These are phyloP conservation scores for Cyphomyrus discorhynchus DNA, from an alignment of 2,113 vertebrate species.

Conservation along the genomic window DNA sequence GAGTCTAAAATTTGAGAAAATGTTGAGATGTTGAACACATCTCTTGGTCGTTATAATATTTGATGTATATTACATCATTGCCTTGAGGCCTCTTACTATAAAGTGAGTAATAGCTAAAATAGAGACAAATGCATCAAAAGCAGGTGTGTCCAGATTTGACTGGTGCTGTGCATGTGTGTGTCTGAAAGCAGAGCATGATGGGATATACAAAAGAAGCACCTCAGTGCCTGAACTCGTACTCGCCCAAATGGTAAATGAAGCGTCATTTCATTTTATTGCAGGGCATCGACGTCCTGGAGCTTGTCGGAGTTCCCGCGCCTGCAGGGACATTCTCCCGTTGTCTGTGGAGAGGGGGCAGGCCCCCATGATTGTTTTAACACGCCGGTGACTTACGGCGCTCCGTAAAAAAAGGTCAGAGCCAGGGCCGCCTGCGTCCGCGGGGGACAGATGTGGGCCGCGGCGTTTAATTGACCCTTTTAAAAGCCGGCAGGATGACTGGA, in stretches of 20 bases:
- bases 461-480: conserved; percentile 22
- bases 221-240: not conserved
- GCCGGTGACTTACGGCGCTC: not conserved
- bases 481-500: not conserved
- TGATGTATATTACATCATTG: not conserved
- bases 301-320: not conserved
- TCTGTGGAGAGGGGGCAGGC: not conserved
- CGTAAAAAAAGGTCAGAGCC: not conserved
- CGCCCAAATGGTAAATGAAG: not conserved
- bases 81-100: not conserved
- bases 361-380: not conserved
- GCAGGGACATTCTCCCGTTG: not conserved
- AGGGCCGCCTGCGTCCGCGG: not conserved
- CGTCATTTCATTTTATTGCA: not conserved
- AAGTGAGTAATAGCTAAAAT: not conserved
- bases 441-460: conserved; percentile 13
- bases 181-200: not conserved
- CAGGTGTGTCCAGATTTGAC: not conserved
- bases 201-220: not conserved
- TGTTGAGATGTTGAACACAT: not conserved
- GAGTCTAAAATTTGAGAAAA: not conserved
- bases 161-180: not conserved
- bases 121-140: not conserved
- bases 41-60: not conserved
- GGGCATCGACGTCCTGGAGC: not conserved